Percentiles rank a stretch among this genome's conserved stretches.
These are phyloP conservation scores for Isaurus tuberculatus DNA, from an alignment of 92 coral and sea anemone species.

Conservation along the genomic window DNA sequence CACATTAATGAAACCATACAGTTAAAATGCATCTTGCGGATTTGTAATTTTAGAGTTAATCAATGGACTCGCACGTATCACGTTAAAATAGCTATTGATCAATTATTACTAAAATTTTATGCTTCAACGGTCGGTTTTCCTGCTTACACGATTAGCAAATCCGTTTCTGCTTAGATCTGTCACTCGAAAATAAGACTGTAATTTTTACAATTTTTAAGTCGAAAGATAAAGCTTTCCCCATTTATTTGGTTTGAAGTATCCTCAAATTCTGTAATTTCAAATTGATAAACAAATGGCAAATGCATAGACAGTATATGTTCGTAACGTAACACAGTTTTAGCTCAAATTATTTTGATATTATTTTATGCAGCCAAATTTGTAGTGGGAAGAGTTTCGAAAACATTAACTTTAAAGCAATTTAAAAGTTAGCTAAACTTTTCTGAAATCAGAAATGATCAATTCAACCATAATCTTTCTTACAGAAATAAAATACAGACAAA, in stretches of 20 bases:
- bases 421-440: no score
- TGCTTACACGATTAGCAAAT: constrained; percentile 36
- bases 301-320: no score
- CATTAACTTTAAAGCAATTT: no score
- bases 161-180: constrained; percentile 34
- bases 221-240: neutral
- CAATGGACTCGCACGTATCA: neutral
- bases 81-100: constrained; percentile 11
- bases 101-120: neutral
- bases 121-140: constrained; percentile 48
- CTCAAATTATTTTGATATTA: neutral
- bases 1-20: constrained; percentile 30
- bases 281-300: neutral
- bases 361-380: neutral
- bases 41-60: neutral
- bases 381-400: neutral
- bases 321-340: neutral
- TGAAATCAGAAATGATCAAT: neutral
- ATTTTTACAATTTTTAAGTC: neutral
- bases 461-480: no score
- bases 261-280: neutral
- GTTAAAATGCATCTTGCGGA: neutral
- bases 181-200: neutral
- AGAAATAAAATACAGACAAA: no score
- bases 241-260: neutral